Evolutionary conservation across 2,888 invertebrate species (phyloP).

Genomic region (Sclerodermus sp.): DNA sequence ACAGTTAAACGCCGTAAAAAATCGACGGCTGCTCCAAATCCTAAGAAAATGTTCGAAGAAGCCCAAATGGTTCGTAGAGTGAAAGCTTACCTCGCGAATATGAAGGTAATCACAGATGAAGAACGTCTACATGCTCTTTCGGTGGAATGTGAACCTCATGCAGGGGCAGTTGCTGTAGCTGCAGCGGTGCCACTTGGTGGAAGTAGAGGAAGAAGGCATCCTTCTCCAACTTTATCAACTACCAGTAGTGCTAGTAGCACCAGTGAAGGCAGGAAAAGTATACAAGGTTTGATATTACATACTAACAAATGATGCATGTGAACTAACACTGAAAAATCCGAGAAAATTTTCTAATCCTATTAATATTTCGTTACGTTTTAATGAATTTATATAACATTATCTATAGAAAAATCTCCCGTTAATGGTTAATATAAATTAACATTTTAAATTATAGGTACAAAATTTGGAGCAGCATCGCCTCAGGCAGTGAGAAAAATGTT

Average conservation of each 20-base stretch:
- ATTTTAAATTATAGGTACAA: constrained; percentile 42
- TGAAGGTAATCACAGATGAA: constrained; percentile 92
- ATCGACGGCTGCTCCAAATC: constrained; percentile 87
- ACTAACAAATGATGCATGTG: background rate
- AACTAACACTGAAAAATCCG: background rate
- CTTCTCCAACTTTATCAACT: constrained; percentile 90
- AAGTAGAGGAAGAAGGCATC: constrained; percentile 76
- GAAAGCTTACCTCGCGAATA: constrained; percentile 90
- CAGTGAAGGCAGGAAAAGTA: constrained; percentile 69
- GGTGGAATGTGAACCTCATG: constrained; percentile 78
- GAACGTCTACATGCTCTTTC: constrained; percentile 86
- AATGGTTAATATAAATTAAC: too few species aligned
- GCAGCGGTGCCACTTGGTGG: constrained; percentile 65
- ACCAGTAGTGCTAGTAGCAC: constrained; percentile 90
- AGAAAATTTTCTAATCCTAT: background rate
- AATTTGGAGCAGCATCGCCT: constrained; percentile 85
- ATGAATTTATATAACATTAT: background rate
- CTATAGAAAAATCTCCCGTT: too few species aligned
- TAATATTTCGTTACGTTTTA: background rate
- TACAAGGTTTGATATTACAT: constrained; percentile 40
- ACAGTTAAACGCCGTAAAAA: constrained; percentile 90
- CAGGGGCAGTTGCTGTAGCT: constrained; percentile 48
- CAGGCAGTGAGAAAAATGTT: constrained; percentile 95
- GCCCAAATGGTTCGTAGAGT: constrained; percentile 98
- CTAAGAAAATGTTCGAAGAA: constrained; percentile 98